phyloP scores from a whole-genome alignment of 2,113 vertebrate species.

The Rhabdomys dilectus region DNA sequence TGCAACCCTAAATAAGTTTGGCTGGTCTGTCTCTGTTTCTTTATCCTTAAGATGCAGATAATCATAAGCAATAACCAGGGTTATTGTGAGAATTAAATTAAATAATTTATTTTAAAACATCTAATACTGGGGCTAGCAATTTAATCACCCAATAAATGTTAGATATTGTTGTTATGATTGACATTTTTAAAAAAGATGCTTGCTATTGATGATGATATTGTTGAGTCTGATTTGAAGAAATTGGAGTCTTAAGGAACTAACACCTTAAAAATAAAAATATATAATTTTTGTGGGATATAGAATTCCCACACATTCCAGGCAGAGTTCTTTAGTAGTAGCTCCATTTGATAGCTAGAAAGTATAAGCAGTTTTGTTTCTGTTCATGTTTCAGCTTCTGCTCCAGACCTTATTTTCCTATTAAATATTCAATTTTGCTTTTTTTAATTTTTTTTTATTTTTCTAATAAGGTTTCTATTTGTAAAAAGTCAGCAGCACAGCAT shows the following conservation, averaged over 20 bases:
- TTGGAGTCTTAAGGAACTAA: not conserved
- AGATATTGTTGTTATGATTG: not conserved
- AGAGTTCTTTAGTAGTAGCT: not conserved
- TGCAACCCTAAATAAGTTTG: not conserved
- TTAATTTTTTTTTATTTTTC: not conserved
- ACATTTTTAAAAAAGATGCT: not conserved
- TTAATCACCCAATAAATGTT: not conserved
- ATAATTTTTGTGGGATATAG: not conserved
- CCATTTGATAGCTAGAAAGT: not conserved
- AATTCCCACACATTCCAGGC: not conserved
- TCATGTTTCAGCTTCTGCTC: not conserved
- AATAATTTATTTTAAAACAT: not conserved
- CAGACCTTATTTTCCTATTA: not conserved
- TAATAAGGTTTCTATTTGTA: not conserved
- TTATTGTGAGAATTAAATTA: conserved; percentile 32
- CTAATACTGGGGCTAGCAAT: not conserved
- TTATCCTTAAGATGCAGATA: not conserved
- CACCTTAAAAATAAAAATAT: not conserved
- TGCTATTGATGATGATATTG: not conserved
- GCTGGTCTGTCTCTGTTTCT: conserved; percentile 1
- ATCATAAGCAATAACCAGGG: not conserved
- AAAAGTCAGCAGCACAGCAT: not conserved
- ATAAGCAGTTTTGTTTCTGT: not conserved
- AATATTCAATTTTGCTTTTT: not conserved
- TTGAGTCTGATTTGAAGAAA: not conserved